Evolutionary conservation across 2,888 invertebrate genomes (phyloP).

Genomic region (Drepanosiphum platanoidis): DNA sequence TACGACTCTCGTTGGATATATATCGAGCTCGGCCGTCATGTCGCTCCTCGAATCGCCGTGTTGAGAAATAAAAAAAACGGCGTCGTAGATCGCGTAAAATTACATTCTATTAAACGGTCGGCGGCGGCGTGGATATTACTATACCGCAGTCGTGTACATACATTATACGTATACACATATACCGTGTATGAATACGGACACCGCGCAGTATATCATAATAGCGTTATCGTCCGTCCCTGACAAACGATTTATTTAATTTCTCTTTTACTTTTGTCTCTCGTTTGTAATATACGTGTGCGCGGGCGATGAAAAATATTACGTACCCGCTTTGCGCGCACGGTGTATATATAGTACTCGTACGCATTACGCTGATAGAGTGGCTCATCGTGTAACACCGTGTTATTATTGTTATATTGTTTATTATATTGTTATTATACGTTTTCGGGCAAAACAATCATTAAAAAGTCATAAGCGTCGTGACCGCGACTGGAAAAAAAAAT

Average conservation of each 20-base stretch:
- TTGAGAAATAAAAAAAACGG: background rate
- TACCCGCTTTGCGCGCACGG: background rate
- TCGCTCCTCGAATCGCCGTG: background rate
- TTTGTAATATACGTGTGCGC: background rate
- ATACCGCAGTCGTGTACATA: background rate
- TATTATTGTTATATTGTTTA: constrained; percentile 60
- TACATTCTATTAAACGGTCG: constrained; percentile 4
- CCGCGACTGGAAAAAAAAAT: too few species aligned
- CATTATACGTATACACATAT: background rate
- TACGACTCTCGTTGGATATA: background rate
- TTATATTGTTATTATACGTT: constrained; percentile 29
- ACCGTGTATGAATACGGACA: background rate
- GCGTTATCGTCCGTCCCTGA: background rate
- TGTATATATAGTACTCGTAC: background rate
- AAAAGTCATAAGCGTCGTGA: constrained; percentile 55
- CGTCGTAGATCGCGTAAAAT: constrained; percentile 22
- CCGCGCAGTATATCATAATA: background rate
- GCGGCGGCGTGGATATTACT: background rate
- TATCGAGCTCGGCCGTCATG: background rate
- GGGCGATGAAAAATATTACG: background rate
- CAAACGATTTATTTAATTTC: constrained; percentile 47
- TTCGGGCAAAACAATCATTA: constrained; percentile 60
- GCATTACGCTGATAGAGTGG: constrained; percentile 40
- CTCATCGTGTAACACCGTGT: constrained; percentile 36
- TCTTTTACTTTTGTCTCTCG: constrained; percentile 41